Evolutionary conservation across 2,888 invertebrate species (phyloP).

Genomic region (Parascotia fuliginaria): DNA sequence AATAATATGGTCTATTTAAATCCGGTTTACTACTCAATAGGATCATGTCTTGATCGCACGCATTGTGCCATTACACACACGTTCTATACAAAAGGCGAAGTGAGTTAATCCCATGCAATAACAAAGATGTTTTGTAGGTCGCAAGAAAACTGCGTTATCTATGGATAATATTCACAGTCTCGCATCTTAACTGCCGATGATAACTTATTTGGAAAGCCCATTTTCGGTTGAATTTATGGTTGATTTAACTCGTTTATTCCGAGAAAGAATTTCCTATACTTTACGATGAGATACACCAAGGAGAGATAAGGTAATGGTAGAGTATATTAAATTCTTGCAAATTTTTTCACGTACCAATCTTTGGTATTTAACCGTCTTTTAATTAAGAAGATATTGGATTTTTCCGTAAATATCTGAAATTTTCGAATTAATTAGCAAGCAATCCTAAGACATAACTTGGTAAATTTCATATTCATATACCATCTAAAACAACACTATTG

Average conservation of each 20-base stretch:
- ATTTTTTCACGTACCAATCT: constrained; percentile 28
- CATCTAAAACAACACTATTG: no score
- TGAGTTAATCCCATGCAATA: constrained; percentile 26
- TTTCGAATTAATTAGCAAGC: no score
- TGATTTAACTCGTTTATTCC: constrained; percentile 76
- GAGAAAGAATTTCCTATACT: constrained; percentile 63
- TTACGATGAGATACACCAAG: constrained; percentile 51
- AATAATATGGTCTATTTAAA: neutral
- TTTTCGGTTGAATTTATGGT: constrained; percentile 73
- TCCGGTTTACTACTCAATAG: neutral
- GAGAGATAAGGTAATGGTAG: constrained; percentile 52
- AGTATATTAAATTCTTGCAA: constrained; percentile 41
- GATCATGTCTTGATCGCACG: neutral
- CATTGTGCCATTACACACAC: neutral
- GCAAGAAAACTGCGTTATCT: constrained; percentile 57
- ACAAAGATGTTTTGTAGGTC: constrained; percentile 46
- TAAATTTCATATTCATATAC: no score
- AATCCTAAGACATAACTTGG: no score
- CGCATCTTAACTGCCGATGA: constrained; percentile 73
- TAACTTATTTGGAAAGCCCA: constrained; percentile 76
- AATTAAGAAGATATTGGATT: no score
- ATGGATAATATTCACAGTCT: constrained; percentile 68
- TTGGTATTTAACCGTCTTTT: constrained; percentile 14
- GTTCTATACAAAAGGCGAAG: constrained; percentile 10
- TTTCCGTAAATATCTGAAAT: no score